Base-by-base conservation (phyloP, 2,797 vertebrate species). In the Dryobates pubescens region DNA sequence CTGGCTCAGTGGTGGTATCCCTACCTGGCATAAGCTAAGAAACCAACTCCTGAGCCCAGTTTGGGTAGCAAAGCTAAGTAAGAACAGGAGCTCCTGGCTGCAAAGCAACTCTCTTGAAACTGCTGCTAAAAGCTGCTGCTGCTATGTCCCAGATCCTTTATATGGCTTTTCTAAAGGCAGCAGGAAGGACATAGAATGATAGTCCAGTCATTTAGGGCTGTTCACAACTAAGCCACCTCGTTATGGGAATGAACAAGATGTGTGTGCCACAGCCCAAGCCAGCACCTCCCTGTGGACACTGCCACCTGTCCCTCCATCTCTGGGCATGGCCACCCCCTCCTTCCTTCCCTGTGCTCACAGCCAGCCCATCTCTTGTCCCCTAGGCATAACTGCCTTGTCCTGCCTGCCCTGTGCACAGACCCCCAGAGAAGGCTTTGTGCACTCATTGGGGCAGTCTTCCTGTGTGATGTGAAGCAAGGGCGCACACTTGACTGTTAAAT, bases 341-440 rank as follows among this genome's bases (percentile, higher is more conserved):
- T 58, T 12, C 57, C 29, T 63, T n/a, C 5, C 29, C 65, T 1
- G 1, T 8, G 29, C 65, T 7, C 43, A 67, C 27, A 47, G 54
- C 43, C 62, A 10, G 32, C 11, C 3, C 20, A 4, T 38, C 27
- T 23, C 9, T 41, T 4, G 13, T 38, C 3, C 19, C 13, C 23
- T 18, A 4, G 10, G 14, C n/a, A 17, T 1, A 1, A 10, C 23
- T 24, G 65, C 12, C 17, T 11, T 9, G 16, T 8, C 10, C 24
- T 58, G 6, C 29, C 43, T 47, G 59, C 51, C 53, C n/a, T 16
- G 0, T 17, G 61, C 43, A 13, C 51, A 83, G 63, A 38, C 16
- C 11, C 36, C 1, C 0, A 38, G n/a, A 63, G 54, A 36, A 73
- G 34, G 13, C 57, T 94, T 59, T 92, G 61, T 34, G 34, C 36